Evolutionary conservation across 2,113 vertebrate genomes (phyloP).

Genomic region (Dasyornis broadbenti): DNA sequence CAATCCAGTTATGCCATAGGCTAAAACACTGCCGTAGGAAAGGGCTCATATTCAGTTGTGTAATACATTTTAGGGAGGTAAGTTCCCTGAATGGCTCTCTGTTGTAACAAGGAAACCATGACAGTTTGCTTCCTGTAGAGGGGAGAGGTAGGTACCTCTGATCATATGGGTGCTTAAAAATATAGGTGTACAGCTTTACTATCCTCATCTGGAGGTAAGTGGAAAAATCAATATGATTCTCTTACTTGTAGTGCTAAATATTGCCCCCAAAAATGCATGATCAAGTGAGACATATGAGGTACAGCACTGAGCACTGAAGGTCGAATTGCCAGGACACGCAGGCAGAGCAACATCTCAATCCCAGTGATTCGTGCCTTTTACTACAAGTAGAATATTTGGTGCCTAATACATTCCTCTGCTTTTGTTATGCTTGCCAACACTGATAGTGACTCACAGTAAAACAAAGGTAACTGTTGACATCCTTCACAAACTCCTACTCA

Average conservation of each 20-base stretch:
- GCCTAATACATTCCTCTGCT: conserved; percentile 6
- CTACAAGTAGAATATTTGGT: not conserved
- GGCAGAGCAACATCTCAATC: not conserved
- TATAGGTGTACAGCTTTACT: not conserved
- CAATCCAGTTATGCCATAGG: not conserved
- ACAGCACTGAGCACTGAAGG: not conserved
- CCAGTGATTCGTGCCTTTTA: not conserved
- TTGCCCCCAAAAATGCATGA: not conserved
- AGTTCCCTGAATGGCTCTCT: not conserved
- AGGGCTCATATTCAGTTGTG: not conserved
- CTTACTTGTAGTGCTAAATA: not conserved
- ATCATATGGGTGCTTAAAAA: not conserved
- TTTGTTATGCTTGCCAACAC: conserved; percentile 9
- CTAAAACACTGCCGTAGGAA: not conserved
- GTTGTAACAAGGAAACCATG: not conserved
- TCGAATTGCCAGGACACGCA: not conserved
- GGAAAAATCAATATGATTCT: not conserved
- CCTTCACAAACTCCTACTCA: not conserved
- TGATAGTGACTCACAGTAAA: conserved; percentile 35
- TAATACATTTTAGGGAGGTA: not conserved
- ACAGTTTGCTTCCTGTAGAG: not conserved
- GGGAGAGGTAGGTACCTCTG: not conserved
- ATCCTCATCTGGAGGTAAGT: not conserved
- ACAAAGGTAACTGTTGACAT: conserved; percentile 27
- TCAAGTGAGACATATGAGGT: not conserved